These are phyloP conservation scores for Laticauda laticaudata DNA, from an alignment of 2,113 vertebrate species.

Conservation along the genomic window DNA sequence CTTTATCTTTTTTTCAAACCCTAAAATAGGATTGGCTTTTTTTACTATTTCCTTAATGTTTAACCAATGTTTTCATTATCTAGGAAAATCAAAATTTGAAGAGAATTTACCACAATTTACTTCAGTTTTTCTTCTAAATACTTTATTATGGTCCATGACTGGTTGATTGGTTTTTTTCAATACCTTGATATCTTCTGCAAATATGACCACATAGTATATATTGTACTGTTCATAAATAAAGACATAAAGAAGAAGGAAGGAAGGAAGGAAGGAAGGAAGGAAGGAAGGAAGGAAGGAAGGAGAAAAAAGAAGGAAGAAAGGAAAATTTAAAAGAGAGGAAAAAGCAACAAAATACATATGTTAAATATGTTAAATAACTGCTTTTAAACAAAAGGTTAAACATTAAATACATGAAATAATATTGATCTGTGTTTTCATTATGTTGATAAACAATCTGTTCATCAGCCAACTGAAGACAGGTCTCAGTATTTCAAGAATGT, in stretches of 20 bases:
- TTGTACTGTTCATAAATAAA: not conserved
- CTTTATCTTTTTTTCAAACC: not conserved
- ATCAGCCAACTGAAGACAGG: not conserved
- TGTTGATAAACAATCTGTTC: not conserved
- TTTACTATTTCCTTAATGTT: not conserved
- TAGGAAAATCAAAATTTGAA: not conserved
- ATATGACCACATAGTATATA: not conserved
- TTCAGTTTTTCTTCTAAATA: not conserved
- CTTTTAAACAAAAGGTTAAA: not conserved
- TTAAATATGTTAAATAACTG: not conserved
- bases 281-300: too few species aligned
- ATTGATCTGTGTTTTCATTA: not conserved
- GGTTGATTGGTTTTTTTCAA: not conserved
- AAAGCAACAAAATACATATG: not conserved
- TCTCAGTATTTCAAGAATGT: not conserved
- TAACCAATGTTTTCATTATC: not conserved
- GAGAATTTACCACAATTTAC: not conserved
- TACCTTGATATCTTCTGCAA: not conserved
- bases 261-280: not conserved
- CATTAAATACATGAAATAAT: not conserved
- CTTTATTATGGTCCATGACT: not conserved
- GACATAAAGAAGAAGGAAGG: not conserved
- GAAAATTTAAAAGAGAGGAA: not conserved
- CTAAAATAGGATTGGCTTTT: not conserved
- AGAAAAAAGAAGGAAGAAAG: not conserved